Base-by-base conservation (phyloP, 2,113 vertebrate genomes). In the Pollimyrus isidori region DNA sequence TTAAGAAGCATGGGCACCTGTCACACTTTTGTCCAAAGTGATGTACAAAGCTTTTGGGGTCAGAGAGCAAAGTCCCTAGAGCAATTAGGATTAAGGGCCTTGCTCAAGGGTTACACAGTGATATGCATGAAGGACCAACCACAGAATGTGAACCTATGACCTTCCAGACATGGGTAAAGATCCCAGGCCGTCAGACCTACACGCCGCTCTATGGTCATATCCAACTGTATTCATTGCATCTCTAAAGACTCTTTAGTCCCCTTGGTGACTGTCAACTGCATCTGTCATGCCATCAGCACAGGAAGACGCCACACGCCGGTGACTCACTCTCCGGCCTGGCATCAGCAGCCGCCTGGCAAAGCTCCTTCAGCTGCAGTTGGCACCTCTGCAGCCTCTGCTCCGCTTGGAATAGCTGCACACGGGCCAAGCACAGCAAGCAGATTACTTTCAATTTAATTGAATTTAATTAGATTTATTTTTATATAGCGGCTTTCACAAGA, bases 251-350 rank as follows among this genome's bases (percentile, higher is more conserved):
- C 58, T 62, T 62, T 10, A 56, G 53, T 7, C n/a, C 23, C 26
- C 88, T 35, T 89, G 48, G 58, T 84, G 46, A 82, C 50, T 52
- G 39, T 39, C 48, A 50, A 56, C 46, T 19, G 30, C 73, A 35
- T 42, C 30, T 1, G 42, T 5, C 39, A 76, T 7, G 46, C 19
- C 35, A 48, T 5, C 85, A 87, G 4, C 13, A 17, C 7, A 48
- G 7, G 45, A 26, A 19, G 19, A 3, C 2, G 49, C 50, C 49
- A 15, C 49, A 0, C 50, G n/a, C 26, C 4, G 1, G 48, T 17
- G 1, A 97, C 98, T 98, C 95, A 99, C 98, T 97, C 94, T 99
- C 98, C 91, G 98, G 98, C 91, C 96, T 97, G 90, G 97, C 96
- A 94, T 99, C 97, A 89, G 96, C 95, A 23, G 97, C 96, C 39